Base-by-base conservation (phyloP, 2,888 invertebrate species). In the Heterodera filipjevi region DNA sequence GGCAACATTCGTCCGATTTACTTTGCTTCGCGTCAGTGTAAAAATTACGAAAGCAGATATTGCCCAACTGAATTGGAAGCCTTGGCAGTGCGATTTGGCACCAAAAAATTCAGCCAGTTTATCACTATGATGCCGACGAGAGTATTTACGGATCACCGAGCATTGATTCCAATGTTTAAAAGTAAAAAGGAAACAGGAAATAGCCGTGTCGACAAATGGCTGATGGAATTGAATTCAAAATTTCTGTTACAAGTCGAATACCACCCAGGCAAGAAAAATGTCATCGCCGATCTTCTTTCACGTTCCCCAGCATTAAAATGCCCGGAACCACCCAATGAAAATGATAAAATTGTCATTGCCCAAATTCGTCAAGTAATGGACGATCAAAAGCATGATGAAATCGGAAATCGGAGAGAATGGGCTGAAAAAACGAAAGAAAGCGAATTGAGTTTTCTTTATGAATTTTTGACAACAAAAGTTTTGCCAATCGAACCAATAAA, bases 1-100 rank as follows among this genome's bases (percentile, higher is more conserved):
- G 80, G 79, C 16, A n/a, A 68, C 16, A 1, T 77, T 1, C 82
- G 81, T 32, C 85, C 85, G 33, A 77, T 83, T 19, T 78, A 81
- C 19, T 82, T 80, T 27, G 76, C 78, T 0, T 83, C 83, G 5
- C 82, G 81, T 53, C 27, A 77, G 3, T 76, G 83, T 74, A 79
- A 77, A 2, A 53, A 66, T 19, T 80, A 82, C 6, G 84, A 80
- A 53, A 59, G 68, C 32, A 77, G n/a, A n/a, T n/a, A n/a, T n/a
- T n/a, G n/a, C n/a, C n/a, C n/a, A n/a, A n/a, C n/a, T n/a, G n/a
- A n/a, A n/a, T 30, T 84, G 44, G 83, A 83, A 72, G 83, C 83
- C 2, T 44, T 84, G 1, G 83, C 81, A n/a, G 44, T 83, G 1
- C 53, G 78, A 1, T 71, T 73, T n/a, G 82, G 80, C n/a, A 10